phyloP scores from a whole-genome alignment of 64 coral and sea anemone genomes.

The Catalaphyllia jardinei region DNA sequence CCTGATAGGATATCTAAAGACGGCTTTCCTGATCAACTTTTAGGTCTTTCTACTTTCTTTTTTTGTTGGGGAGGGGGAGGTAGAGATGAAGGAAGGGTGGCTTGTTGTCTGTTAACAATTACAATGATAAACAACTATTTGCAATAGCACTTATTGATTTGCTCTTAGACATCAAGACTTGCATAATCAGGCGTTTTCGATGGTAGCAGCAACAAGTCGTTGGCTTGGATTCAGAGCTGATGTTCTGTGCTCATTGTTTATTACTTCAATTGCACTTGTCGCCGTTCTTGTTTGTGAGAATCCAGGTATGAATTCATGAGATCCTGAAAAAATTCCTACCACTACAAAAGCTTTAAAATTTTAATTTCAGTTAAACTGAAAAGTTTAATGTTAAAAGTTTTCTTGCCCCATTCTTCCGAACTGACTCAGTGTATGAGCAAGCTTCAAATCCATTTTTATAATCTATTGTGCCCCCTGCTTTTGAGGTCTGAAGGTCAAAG shows the following conservation, averaged over 20 bases:
- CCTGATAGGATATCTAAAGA: too few relatives aligned
- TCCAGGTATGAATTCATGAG: not conserved
- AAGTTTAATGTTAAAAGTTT: not conserved
- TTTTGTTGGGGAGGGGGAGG: too few relatives aligned
- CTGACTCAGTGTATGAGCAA: too few relatives aligned
- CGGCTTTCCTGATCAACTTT: too few relatives aligned
- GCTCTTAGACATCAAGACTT: constrained; percentile 33
- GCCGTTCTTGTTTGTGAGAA: not conserved
- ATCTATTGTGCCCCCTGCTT: too few relatives aligned
- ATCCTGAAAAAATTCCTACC: not conserved
- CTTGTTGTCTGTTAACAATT: not conserved
- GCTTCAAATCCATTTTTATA: too few relatives aligned
- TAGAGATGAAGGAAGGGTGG: not conserved
- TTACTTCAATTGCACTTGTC: constrained; percentile 22
- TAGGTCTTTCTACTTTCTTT: too few relatives aligned
- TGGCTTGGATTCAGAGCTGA: constrained; percentile 54
- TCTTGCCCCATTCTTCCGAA: not conserved
- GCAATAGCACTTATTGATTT: not conserved
- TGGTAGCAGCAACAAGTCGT: constrained; percentile 8
- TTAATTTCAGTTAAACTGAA: not conserved
- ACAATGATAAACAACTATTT: not conserved
- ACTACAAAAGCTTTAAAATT: not conserved
- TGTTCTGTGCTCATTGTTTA: constrained; percentile 25
- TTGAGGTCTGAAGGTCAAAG: too few relatives aligned
- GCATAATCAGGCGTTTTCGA: constrained; percentile 33